Conservation (phyloP, 2,113 vertebrate species). For the Bathybates hornii region DNA sequence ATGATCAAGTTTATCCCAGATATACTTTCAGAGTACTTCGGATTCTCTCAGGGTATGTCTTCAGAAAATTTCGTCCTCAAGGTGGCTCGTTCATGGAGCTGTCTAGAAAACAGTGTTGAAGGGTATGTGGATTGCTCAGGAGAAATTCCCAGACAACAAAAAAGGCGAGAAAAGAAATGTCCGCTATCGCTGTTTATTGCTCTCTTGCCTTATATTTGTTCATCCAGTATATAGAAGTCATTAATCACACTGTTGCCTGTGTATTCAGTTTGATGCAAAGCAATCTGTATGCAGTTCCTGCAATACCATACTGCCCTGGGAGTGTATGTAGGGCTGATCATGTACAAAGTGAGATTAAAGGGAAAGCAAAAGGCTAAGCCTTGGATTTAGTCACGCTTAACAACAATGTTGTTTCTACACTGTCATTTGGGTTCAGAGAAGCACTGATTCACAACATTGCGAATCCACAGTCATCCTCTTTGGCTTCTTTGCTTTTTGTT, state of each 20-base stretch:
- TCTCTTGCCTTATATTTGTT: slow-evolving; percentile 48
- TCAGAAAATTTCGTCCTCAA: background rate
- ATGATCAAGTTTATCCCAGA: background rate
- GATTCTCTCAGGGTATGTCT: background rate
- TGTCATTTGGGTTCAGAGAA: background rate
- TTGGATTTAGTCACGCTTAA: slow-evolving; percentile 30
- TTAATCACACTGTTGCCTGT: slow-evolving; percentile 38
- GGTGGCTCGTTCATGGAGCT: background rate
- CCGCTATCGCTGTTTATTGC: slow-evolving; percentile 32
- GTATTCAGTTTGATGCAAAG: slow-evolving; percentile 54
- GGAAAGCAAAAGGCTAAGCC: slow-evolving; percentile 18
- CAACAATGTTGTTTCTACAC: slow-evolving; percentile 18
- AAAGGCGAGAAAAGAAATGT: background rate
- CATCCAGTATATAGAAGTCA: slow-evolving; percentile 13
- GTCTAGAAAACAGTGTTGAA: slow-evolving; percentile 2
- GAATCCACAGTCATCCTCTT: background rate
- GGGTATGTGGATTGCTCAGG: background rate
- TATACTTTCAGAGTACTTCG: background rate
- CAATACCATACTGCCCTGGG: slow-evolving; percentile 23
- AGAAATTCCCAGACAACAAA: slow-evolving; percentile 11
- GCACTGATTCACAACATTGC: background rate
- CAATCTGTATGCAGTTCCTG: slow-evolving; percentile 32
- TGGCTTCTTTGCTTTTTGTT: background rate
- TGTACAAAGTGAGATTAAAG: slow-evolving; percentile 52
- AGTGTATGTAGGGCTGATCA: slow-evolving; percentile 38